Conservation (phyloP, 2,113 vertebrate genomes). For the Callopanchax toddi region DNA sequence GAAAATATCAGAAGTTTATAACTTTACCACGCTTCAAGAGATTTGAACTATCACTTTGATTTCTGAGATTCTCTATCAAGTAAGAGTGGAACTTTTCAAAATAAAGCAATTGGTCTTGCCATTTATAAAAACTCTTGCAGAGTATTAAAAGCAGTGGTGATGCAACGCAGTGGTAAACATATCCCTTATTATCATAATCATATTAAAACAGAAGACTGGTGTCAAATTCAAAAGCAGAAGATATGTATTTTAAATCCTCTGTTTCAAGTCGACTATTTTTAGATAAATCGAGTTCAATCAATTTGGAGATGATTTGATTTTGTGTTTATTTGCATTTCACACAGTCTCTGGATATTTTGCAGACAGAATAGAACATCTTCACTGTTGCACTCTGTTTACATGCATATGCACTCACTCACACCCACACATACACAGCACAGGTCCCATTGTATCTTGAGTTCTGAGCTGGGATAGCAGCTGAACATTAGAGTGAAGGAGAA, state of each 20-base stretch:
- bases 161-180: conserved; percentile 7
- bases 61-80: neutral
- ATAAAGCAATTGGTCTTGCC: neutral
- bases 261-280: neutral
- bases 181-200: neutral
- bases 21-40: too few species aligned
- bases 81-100: neutral
- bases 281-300: neutral
- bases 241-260: neutral
- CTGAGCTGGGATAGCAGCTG: conserved; percentile 24
- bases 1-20: neutral
- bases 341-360: too few species aligned
- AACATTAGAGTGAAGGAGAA: conserved; percentile 23
- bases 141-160: neutral
- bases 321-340: neutral
- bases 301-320: neutral
- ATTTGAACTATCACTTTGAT: neutral
- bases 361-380: too few species aligned
- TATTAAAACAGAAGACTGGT: neutral
- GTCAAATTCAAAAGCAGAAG: neutral
- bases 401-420: neutral
- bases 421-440: conserved; percentile 39
- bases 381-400: neutral
- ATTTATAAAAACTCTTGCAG: neutral
- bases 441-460: conserved; percentile 41